Conservation (phyloP, 2,888 invertebrate genomes). For the Mesorhabditis sp. region DNA sequence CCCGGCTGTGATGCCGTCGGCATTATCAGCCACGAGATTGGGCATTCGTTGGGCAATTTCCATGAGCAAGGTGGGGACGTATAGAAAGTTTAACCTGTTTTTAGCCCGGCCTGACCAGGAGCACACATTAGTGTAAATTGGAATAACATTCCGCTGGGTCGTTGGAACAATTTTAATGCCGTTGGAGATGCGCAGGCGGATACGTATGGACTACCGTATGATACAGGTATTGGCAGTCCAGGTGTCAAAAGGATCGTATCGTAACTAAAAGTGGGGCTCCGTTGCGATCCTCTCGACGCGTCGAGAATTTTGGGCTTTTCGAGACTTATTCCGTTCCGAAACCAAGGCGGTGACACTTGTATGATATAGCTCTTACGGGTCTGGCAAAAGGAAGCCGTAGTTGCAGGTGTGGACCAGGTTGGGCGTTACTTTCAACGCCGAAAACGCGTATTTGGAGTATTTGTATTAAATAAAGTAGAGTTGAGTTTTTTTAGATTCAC, state of each 20-base stretch:
- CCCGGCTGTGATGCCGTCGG: conserved; percentile 56
- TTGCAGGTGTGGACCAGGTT: too few relatives aligned
- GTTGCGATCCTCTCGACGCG: too few relatives aligned
- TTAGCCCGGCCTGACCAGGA: conserved; percentile 10
- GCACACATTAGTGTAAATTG: conserved; percentile 40
- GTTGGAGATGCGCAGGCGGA: conserved; percentile 48
- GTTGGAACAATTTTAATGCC: conserved; percentile 57
- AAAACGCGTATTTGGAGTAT: too few relatives aligned
- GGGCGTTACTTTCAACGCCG: too few relatives aligned
- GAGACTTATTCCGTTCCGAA: not conserved
- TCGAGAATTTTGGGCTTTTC: not conserved
- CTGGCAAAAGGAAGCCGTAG: too few relatives aligned
- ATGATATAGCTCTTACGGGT: too few relatives aligned
- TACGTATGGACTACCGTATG: conserved; percentile 51
- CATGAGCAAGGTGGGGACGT: conserved; percentile 56
- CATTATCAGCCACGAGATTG: conserved; percentile 57
- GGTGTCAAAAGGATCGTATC: too few relatives aligned
- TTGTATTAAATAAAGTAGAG: too few relatives aligned
- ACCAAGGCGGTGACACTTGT: too few relatives aligned
- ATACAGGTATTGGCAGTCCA: conserved; percentile 32
- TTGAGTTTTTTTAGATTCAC: too few relatives aligned
- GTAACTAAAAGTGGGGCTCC: too few relatives aligned
- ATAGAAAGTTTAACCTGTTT: conserved; percentile 19
- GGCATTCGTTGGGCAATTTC: conserved; percentile 53
- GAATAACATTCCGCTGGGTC: conserved; percentile 47